These are phyloP conservation scores for Premnoplex brunnescens DNA, from an alignment of 2,797 vertebrate species.

Conservation along the genomic window DNA sequence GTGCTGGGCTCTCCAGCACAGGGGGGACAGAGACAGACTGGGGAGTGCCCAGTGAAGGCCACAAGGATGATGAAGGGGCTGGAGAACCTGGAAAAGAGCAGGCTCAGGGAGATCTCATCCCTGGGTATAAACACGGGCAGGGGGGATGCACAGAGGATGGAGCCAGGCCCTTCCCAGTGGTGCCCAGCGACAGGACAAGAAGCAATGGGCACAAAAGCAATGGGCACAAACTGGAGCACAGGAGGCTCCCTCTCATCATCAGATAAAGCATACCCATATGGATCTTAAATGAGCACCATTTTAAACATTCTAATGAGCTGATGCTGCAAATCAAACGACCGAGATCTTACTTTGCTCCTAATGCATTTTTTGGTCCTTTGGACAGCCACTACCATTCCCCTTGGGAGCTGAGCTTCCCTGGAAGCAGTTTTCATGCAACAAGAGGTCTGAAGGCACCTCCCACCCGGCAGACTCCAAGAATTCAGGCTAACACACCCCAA, in stretches of 20 bases:
- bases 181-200: background rate
- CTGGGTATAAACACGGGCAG: background rate
- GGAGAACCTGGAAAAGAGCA: background rate
- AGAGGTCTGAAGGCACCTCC: background rate
- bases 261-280: background rate
- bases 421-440: background rate
- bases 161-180: background rate
- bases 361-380: background rate
- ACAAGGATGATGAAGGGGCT: background rate
- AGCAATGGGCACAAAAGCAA: background rate
- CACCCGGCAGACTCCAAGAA: background rate
- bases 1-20: background rate
- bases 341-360: background rate
- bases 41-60: background rate
- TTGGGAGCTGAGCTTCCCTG: background rate
- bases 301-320: background rate
- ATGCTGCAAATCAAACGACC: background rate
- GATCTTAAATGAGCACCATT: background rate
- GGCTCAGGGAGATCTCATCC: background rate
- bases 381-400: background rate
- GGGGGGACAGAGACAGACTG: background rate
- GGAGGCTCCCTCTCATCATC: background rate
- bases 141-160: background rate
- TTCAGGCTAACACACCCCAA: rapidly evolving
- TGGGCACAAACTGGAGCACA: background rate